Percentiles rank a stretch among this genome's conserved stretches.
Evolutionary conservation across 2,797 vertebrate genomes (phyloP).

Genomic region (Enteromius radiatus): DNA sequence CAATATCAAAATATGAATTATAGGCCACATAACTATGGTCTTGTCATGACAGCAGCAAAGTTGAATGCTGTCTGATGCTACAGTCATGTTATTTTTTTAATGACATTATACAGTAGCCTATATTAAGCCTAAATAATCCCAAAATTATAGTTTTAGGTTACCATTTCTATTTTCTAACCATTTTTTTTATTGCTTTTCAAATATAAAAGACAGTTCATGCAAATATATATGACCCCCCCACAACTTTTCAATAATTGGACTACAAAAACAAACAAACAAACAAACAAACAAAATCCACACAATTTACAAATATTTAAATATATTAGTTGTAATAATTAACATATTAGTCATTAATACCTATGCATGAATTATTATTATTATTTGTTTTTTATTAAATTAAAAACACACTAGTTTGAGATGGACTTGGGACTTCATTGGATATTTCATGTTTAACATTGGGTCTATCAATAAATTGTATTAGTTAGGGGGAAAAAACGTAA

Average conservation of each 20-base stretch:
- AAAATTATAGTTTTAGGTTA: background rate
- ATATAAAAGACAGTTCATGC: background rate
- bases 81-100: background rate
- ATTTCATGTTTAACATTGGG: background rate
- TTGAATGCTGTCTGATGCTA: background rate
- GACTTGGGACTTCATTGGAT: background rate
- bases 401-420: background rate
- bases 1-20: background rate
- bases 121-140: background rate
- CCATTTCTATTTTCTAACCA: background rate
- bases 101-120: background rate
- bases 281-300: background rate
- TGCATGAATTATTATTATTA: too few species aligned
- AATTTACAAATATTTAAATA: background rate
- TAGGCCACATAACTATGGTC: background rate
- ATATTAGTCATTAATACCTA: background rate
- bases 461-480: background rate
- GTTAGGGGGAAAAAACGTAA: background rate
- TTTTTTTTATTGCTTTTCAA: background rate
- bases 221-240: background rate
- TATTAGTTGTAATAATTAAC: background rate
- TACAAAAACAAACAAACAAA: background rate
- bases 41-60: slow-evolving; percentile 4
- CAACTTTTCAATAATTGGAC: background rate
- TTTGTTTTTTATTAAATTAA: too few species aligned